Conservation (phyloP, 2,888 invertebrate species). For the Eupithecia exiguata region DNA sequence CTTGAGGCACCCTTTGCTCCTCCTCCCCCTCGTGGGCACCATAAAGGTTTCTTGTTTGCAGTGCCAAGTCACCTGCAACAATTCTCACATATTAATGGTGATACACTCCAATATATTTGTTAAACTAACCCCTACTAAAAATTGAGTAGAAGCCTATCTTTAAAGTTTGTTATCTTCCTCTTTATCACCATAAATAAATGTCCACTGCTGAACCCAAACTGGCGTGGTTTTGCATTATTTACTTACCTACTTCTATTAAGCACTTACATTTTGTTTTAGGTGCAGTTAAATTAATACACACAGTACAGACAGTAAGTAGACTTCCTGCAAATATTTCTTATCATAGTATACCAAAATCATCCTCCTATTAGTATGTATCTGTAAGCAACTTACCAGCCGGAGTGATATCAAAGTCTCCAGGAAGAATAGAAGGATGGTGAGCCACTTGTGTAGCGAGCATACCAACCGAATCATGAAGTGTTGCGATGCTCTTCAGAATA, state of each 20-base stretch:
- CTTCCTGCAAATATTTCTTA: neutral
- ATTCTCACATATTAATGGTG: neutral
- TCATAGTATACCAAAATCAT: neutral
- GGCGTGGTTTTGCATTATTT: neutral
- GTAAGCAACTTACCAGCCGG: constrained; percentile 84
- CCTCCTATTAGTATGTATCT: neutral
- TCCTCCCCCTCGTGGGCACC: constrained; percentile 85
- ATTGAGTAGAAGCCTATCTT: no score
- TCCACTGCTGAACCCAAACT: neutral
- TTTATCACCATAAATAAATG: no score
- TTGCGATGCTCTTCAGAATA: constrained; percentile 94
- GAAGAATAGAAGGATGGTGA: constrained; percentile 95
- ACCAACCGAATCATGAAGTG: constrained; percentile 94
- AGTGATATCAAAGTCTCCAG: constrained; percentile 96
- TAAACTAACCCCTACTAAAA: neutral
- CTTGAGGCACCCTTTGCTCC: constrained; percentile 91
- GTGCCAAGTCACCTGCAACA: constrained; percentile 71
- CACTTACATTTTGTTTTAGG: neutral
- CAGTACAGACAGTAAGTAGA: no score
- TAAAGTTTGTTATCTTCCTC: no score
- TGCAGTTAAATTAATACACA: no score
- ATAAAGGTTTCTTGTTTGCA: constrained; percentile 78
- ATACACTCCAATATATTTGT: neutral
- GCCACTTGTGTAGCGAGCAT: constrained; percentile 94
- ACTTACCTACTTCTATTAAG: neutral